These are phyloP conservation scores for Blastomussa wellsi DNA, from an alignment of 92 coral and sea anemone genomes.

Conservation along the genomic window DNA sequence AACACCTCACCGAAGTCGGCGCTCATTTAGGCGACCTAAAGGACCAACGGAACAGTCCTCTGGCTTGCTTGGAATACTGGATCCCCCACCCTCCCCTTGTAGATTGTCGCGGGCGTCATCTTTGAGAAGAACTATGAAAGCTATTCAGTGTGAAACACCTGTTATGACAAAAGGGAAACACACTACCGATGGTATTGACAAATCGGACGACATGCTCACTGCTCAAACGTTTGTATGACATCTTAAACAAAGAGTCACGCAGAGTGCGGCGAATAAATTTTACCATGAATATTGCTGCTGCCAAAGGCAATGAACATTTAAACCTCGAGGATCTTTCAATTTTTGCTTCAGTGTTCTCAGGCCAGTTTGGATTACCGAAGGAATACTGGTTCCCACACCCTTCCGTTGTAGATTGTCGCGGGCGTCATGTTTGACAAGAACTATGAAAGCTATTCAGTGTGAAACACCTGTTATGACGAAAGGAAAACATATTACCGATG, in stretches of 20 bases:
- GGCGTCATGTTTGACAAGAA: constrained; percentile 29
- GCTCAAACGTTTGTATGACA: constrained; percentile 27
- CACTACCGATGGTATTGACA: constrained; percentile 2
- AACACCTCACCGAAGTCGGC: constrained; percentile 20
- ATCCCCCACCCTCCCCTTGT: constrained; percentile 38
- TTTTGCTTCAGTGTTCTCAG: no score
- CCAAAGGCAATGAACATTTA: no score
- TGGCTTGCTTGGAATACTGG: constrained; percentile 35
- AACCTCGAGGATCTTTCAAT: no score
- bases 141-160: constrained; percentile 27
- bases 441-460: constrained; percentile 29
- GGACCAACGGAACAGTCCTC: constrained; percentile 1
- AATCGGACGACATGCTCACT: not conserved
- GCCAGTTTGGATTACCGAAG: constrained; percentile 23
- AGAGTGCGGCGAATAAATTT: no score
- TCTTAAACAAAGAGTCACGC: not conserved
- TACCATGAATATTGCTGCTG: no score
- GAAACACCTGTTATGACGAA: constrained; percentile 24
- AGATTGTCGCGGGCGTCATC: constrained; percentile 35
- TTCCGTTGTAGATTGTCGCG: constrained; percentile 34
- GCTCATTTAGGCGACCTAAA: constrained; percentile 22
- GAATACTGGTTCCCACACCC: constrained; percentile 36
- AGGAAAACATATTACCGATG: constrained; percentile 11
- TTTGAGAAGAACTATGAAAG: constrained; percentile 36
- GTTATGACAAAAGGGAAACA: constrained; percentile 8